A percentile compares a stretch with the other conserved stretches of the same genome.
phyloP scores from a whole-genome alignment of 2,797 vertebrate species.

The Esox lucius region DNA sequence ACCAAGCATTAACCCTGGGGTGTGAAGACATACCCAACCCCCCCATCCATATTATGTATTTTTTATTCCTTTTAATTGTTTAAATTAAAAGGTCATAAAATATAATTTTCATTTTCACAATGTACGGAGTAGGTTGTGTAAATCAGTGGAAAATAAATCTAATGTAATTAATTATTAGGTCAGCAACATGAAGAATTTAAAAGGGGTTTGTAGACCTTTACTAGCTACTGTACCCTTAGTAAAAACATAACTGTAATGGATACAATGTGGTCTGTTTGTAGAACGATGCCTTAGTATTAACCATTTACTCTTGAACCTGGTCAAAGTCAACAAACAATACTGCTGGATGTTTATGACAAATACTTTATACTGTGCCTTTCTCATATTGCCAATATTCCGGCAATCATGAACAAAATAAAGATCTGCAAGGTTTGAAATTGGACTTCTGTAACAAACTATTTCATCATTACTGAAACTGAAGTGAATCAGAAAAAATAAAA shows the following conservation, averaged over 20 bases:
- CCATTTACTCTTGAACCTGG: not conserved
- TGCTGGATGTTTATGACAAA: not conserved
- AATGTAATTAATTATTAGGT: not conserved
- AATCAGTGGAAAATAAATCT: no score
- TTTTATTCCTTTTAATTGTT: no score
- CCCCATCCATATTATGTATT: not conserved
- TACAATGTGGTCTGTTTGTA: not conserved
- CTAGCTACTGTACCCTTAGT: not conserved
- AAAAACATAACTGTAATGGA: not conserved
- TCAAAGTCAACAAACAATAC: not conserved
- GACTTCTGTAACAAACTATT: not conserved
- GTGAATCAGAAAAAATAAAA: not conserved
- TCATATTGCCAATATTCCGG: not conserved
- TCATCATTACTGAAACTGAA: not conserved
- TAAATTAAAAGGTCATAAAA: no score
- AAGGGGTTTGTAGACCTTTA: not conserved
- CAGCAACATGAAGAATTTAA: not conserved
- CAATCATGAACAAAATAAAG: not conserved
- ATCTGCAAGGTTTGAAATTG: not conserved
- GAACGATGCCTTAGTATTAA: not conserved
- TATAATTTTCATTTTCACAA: no score
- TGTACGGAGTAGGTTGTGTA: no score
- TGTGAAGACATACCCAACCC: not conserved
- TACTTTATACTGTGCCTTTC: not conserved
- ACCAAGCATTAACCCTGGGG: no score